Evolutionary conservation across 2,113 vertebrate genomes (phyloP), one percentile per base, ranked within the genome.

Genomic region (Machaerirhynchus nigripectus): DNA sequence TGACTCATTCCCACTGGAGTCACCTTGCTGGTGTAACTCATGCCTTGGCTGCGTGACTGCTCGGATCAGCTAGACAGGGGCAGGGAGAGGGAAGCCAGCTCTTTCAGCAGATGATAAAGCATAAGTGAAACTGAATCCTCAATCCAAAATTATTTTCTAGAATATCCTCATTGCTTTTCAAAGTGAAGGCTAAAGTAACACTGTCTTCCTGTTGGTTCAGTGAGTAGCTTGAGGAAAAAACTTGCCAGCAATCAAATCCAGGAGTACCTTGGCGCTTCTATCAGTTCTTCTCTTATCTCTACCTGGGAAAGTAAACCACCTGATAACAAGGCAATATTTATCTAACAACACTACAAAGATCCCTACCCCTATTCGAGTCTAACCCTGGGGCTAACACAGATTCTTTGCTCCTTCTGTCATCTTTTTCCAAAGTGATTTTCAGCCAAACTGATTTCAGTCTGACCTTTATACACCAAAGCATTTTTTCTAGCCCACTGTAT

Each of bases 321-420:
- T 78, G 86, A 40, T 87, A 95, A 84, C 78, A 92, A 91, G 68
- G 76, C 56, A 95, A 22, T 68, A 75, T 78, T 95, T 97, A 95
- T 90, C 86, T 91, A 86, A 80, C 67, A 97, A 67, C 73, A 87
- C 47, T 93, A 50, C 49, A 93, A 79, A 95, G 86, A 95, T 93
- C 33, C 31, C 68, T 92, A 30, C 90, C 46, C 68, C 55, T 67
- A 13, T 63, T 86, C 0, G 1, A 92, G 44, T 77, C 77, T 84
- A 67, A 71, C 94, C 94, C 91, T 49, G 60, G 10, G 89, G 95
- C 89, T 89, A 90, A 63, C 19, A 85, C 40, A 79, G 77, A 92
- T 87, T 84, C 86, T 86, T 89, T 89, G n/a, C 24, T 87, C 76
- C 42, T 76, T 20, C 83, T 95, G 60, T 97, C 80, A 93, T 89